phyloP scores from a whole-genome alignment of 2,888 invertebrate species.

The Catocala nupta region DNA sequence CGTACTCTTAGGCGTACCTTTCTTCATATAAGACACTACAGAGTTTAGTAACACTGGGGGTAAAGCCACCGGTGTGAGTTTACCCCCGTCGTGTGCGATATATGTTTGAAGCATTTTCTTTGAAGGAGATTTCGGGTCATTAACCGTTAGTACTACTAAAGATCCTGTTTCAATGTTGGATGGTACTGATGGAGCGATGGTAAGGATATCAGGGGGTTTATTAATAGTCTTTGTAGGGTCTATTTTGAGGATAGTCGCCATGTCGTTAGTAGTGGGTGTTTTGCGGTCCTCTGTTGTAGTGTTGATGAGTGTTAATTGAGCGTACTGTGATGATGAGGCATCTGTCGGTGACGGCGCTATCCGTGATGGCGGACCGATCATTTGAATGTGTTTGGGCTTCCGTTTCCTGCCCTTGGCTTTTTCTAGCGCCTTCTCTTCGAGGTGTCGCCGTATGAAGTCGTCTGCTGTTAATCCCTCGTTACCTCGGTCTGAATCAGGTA shows the following conservation, averaged over 20 bases:
- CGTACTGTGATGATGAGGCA: slow-evolving; percentile 27
- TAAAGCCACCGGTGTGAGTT: slow-evolving; percentile 72
- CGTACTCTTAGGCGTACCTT: slow-evolving; percentile 65
- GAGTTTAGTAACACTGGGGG: slow-evolving; percentile 73
- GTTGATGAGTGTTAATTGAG: slow-evolving; percentile 45
- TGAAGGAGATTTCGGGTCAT: slow-evolving; percentile 75
- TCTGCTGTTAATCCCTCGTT: slow-evolving; percentile 58
- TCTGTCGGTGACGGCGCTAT: slow-evolving; percentile 3
- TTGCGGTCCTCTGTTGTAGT: slow-evolving; percentile 24
- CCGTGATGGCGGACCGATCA: slow-evolving; percentile 16
- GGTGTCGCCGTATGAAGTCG: slow-evolving; percentile 62
- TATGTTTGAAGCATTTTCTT: slow-evolving; percentile 83
- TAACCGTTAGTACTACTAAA: slow-evolving; percentile 76
- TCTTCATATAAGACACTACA: slow-evolving; percentile 79
- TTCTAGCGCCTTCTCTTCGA: slow-evolving; percentile 34
- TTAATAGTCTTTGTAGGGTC: slow-evolving; percentile 28
- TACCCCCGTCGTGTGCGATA: slow-evolving; percentile 71
- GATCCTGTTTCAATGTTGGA: slow-evolving; percentile 77
- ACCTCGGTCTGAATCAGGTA: slow-evolving; percentile 34
- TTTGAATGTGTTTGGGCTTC: slow-evolving; percentile 2
- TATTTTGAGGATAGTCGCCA: slow-evolving; percentile 44
- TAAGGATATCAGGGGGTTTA: slow-evolving; percentile 44
- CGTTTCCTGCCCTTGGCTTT: background rate
- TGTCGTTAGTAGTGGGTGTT: slow-evolving; percentile 18
- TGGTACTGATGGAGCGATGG: slow-evolving; percentile 58